These are phyloP conservation scores for Rhagonycha fulva DNA, from an alignment of 2,888 invertebrate species.

Conservation along the genomic window DNA sequence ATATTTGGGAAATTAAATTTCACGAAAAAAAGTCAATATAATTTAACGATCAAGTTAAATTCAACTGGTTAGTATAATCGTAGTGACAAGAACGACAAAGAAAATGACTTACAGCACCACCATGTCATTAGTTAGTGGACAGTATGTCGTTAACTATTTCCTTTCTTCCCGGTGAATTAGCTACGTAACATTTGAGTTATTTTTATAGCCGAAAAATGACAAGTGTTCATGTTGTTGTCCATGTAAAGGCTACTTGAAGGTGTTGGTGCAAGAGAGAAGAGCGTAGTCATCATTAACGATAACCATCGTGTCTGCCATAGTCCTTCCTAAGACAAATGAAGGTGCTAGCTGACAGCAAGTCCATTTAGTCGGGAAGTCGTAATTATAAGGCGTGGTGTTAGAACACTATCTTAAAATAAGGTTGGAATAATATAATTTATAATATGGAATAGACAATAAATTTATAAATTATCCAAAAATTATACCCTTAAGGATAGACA, in stretches of 20 bases:
- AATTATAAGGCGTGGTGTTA: conserved; percentile 57
- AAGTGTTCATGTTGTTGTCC: conserved; percentile 47
- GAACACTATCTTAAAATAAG: conserved; percentile 31
- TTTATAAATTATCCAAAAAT: conserved; percentile 17
- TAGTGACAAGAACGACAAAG: conserved; percentile 13
- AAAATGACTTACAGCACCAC: conserved; percentile 24
- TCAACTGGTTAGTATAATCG: background rate
- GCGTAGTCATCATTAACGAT: conserved; percentile 52
- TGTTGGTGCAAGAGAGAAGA: conserved; percentile 41
- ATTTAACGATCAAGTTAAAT: conserved; percentile 21
- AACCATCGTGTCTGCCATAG: conserved; percentile 51
- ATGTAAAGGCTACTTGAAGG: conserved; percentile 43
- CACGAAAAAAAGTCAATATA: conserved; percentile 2
- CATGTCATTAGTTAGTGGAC: conserved; percentile 29
- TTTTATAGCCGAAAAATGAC: conserved; percentile 48
- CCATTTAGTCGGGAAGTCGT: conserved; percentile 59
- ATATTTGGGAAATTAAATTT: conserved; percentile 4
- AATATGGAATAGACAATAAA: background rate
- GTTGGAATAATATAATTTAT: conserved; percentile 36
- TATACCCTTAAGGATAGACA: conserved; percentile 1
- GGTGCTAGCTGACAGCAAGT: conserved; percentile 57
- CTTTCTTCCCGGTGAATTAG: conserved; percentile 39
- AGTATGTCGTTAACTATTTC: conserved; percentile 30
- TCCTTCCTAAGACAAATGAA: conserved; percentile 56
- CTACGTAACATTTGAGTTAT: conserved; percentile 40